Base-by-base conservation (phyloP, 2,113 vertebrate species). In the Phylloscopus trochiloides region DNA sequence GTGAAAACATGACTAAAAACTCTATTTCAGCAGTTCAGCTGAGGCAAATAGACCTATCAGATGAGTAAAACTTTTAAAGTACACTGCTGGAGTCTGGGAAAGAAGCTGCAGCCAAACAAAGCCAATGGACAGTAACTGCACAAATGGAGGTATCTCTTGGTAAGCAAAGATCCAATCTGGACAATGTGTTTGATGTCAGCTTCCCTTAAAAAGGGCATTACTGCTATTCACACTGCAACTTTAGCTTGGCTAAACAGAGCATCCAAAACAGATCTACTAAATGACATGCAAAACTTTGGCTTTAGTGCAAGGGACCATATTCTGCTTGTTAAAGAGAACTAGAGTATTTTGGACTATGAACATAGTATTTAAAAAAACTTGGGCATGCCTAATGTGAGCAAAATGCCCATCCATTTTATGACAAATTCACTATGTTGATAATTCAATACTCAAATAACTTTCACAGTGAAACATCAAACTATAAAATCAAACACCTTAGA, bases 401-500 rank as follows among this genome's bases (percentile, higher is more conserved):
- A 92, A 92, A 96, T 66, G 29, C n/a, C 43, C 36, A 74, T 21
- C n/a, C 50, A 85, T 68, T 91, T 86, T 83, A 55, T 74, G 36
- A 34, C 7, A 34, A 91, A 93, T 88, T 88, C 94, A 92, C 32
- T 67, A 25, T 12, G 7, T n/a, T 84, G 57, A 36, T 45, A 36
- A 86, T 7, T 40, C 2, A 8, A 62, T 80, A 86, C 62, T 59
- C 86, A 90, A 92, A 55, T 32, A 90, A 65, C 28, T 92, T 95
- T 78, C 4, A 12, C 81, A 95, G 85, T 8, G 19, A 93, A 94
- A 83, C 40, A 17, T 81, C 74, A 93, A 92, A 70, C 18, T 74
- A 92, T 72, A 85, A 96, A 95, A 92, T 70, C 59, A 94, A 97
- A 96, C 75, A 54, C 36, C 51, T 91, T 92, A 63, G 78, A 85